Percentiles rank a stretch among this genome's conserved stretches.
phyloP scores from a whole-genome alignment of 2,113 vertebrate species.

The Xenotilapia caudafasciata region DNA sequence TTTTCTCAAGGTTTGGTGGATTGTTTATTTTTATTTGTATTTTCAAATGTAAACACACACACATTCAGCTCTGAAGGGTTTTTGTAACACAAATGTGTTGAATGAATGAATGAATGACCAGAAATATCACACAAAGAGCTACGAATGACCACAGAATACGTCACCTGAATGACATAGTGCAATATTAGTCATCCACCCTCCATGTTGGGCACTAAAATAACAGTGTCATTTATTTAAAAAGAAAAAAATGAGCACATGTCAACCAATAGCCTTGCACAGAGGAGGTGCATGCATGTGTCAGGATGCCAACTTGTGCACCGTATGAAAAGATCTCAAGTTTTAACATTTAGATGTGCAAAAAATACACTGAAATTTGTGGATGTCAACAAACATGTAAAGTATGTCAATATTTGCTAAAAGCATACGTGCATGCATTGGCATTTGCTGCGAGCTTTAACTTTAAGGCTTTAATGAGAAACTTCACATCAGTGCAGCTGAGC shows the following conservation, averaged over 20 bases:
- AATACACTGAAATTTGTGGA: not conserved
- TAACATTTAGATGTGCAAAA: not conserved
- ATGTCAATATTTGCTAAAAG: not conserved
- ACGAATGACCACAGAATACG: not conserved
- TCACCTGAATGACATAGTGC: not conserved
- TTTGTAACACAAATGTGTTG: not conserved
- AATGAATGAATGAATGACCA: not conserved
- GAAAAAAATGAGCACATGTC: not conserved
- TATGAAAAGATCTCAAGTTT: not conserved
- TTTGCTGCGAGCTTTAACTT: not conserved
- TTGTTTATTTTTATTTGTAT: not conserved
- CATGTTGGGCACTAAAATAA: not conserved
- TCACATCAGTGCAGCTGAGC: constrained; percentile 27
- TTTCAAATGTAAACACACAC: not conserved
- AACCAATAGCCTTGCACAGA: not conserved
- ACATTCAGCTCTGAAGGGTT: not conserved
- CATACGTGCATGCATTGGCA: not conserved
- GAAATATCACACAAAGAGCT: not conserved
- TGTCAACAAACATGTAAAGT: not conserved
- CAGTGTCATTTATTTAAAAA: not conserved
- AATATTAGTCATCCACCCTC: not conserved
- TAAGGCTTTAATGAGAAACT: constrained; percentile 33
- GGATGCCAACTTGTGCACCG: not conserved
- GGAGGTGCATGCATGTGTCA: not conserved
- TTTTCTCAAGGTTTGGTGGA: not conserved